These are phyloP conservation scores for Cavia porcellus DNA, from an alignment of 2,113 vertebrate genomes.

Conservation along the genomic window DNA sequence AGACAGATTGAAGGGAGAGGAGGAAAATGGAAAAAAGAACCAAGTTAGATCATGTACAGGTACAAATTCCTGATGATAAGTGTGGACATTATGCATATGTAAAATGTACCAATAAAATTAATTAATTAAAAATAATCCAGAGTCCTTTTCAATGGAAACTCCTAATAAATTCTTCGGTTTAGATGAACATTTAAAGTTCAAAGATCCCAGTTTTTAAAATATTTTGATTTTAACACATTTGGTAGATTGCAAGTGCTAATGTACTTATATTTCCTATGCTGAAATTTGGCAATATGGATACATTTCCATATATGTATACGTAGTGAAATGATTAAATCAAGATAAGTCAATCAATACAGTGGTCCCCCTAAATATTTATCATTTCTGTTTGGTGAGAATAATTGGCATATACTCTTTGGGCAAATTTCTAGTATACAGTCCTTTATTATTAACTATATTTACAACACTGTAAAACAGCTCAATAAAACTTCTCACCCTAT, in stretches of 20 bases:
- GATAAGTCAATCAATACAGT: neutral
- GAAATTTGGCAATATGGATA: neutral
- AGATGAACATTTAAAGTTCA: neutral
- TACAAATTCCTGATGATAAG: neutral
- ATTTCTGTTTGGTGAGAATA: neutral
- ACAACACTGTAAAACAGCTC: neutral
- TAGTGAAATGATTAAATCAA: neutral
- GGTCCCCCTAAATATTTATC: neutral
- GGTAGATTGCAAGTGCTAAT: conserved; percentile 14
- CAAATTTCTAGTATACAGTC: neutral
- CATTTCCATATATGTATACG: neutral
- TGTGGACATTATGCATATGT: neutral
- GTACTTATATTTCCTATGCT: conserved; percentile 41
- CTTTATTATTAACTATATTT: neutral
- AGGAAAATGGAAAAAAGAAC: neutral
- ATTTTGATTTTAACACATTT: conserved; percentile 3
- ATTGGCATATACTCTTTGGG: neutral
- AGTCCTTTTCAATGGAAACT: conserved; percentile 22
- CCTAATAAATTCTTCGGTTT: conserved; percentile 25
- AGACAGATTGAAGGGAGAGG: neutral
- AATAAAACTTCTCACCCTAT: neutral
- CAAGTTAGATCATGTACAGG: neutral
- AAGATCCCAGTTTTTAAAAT: neutral
- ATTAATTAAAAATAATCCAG: neutral
- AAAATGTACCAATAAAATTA: neutral